phyloP scores from a whole-genome alignment of 2,113 vertebrate genomes.

The Electrona antarctica region DNA sequence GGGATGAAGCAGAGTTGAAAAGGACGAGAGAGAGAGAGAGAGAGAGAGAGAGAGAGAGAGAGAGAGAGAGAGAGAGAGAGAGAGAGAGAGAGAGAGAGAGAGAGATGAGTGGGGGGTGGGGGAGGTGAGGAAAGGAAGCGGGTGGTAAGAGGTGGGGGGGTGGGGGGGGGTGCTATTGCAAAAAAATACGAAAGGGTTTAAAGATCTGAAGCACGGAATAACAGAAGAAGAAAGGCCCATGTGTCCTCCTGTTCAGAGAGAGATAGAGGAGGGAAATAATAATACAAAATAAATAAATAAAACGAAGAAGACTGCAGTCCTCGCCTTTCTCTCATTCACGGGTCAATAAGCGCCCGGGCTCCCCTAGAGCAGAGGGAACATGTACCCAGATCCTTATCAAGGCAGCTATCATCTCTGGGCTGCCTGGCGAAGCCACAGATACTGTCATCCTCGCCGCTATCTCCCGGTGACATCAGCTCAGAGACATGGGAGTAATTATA shows the following conservation, averaged over 20 bases:
- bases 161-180: not conserved
- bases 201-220: conserved; percentile 39
- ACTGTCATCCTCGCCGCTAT: conserved; percentile 63
- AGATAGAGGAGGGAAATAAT: conserved; percentile 35
- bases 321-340: conserved; percentile 71
- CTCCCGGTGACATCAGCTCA: conserved; percentile 74
- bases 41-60: conserved; percentile 11
- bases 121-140: not conserved
- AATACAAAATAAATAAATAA: conserved; percentile 12
- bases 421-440: conserved; percentile 73
- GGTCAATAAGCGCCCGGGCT: conserved; percentile 79
- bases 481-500: conserved; percentile 79
- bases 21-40: not conserved
- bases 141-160: not conserved
- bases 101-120: not conserved
- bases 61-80: not conserved
- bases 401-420: conserved; percentile 72
- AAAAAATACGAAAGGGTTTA: conserved; percentile 32
- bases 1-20: conserved; percentile 8
- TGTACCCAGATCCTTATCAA: conserved; percentile 84
- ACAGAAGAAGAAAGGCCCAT: conserved; percentile 32
- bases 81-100: not conserved
- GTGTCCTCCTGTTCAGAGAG: conserved; percentile 43
- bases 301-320: conserved; percentile 49
- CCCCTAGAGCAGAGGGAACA: conserved; percentile 74